Percentiles rank a stretch among this genome's conserved stretches.
Conservation (phyloP, 23 tunicate species). For the Trididemnum nubilum region DNA sequence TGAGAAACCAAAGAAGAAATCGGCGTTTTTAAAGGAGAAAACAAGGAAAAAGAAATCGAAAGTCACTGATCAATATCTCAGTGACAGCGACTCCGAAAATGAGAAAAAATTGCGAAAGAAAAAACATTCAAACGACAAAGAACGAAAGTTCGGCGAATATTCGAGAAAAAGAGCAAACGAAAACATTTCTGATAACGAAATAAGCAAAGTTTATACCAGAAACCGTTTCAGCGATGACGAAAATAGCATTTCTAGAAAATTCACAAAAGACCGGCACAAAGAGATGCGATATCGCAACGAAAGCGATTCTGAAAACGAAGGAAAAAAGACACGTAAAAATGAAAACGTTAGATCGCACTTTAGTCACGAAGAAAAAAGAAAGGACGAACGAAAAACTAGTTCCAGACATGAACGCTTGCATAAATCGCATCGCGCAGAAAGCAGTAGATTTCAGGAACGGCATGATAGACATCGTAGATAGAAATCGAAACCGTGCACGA, state of each 20-base stretch:
- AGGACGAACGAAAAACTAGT: no score
- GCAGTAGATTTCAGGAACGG: no score
- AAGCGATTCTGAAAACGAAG: not conserved
- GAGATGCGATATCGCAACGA: not conserved
- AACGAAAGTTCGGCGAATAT: not conserved
- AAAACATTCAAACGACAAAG: not conserved
- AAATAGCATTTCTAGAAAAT: not conserved
- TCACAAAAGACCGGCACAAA: not conserved
- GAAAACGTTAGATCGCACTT: no score
- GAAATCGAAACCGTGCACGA: no score
- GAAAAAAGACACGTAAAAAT: no score
- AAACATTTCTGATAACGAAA: not conserved
- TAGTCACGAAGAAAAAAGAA: no score
- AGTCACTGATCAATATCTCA: not conserved
- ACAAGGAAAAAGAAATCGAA: slow-evolving; percentile 28
- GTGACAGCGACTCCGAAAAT: not conserved
- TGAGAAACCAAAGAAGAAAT: slow-evolving; percentile 18
- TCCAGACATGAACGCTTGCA: no score
- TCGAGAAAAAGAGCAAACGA: not conserved
- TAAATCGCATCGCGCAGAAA: no score
- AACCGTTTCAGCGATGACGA: not conserved
- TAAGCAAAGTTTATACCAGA: no score
- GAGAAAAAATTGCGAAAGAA: not conserved
- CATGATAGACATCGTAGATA: no score
- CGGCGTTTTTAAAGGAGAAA: slow-evolving; percentile 8